These are phyloP conservation scores for Pachypanchax playfairii DNA, from an alignment of 2,113 vertebrate genomes.

Conservation along the genomic window DNA sequence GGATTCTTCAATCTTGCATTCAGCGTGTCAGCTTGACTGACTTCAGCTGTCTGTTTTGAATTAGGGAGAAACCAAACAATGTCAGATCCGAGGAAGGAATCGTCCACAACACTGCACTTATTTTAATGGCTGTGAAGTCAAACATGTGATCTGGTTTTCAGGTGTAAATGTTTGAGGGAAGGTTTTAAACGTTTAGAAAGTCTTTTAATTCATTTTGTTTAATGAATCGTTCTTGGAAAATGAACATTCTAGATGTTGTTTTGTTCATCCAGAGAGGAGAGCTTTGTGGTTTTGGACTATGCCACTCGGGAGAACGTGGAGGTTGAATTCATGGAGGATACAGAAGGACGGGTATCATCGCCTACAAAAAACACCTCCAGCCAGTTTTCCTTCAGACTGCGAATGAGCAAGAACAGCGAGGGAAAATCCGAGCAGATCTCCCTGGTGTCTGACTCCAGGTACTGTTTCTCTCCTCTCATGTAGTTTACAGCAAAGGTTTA, in stretches of 20 bases:
- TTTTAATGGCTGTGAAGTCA: slow-evolving; percentile 17
- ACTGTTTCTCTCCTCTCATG: slow-evolving; percentile 4
- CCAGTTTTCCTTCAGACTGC: slow-evolving; percentile 80
- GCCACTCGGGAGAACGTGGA: slow-evolving; percentile 85
- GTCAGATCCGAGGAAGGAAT: slow-evolving; percentile 45
- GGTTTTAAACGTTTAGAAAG: background rate
- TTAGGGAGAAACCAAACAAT: slow-evolving; percentile 68
- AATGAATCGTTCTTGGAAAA: background rate
- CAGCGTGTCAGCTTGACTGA: slow-evolving; percentile 49
- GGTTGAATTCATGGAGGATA: slow-evolving; percentile 77
- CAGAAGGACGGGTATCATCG: slow-evolving; percentile 48
- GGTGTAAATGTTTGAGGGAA: slow-evolving; percentile 8
- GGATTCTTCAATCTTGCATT: slow-evolving; percentile 64
- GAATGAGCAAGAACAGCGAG: slow-evolving; percentile 88
- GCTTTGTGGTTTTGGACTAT: slow-evolving; percentile 86
- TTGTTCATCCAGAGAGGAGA: slow-evolving; percentile 83
- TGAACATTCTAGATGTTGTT: background rate
- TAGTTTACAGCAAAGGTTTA: background rate
- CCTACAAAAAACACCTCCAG: slow-evolving; percentile 58
- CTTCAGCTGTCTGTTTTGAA: slow-evolving; percentile 59
- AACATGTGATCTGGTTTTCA: slow-evolving; percentile 9
- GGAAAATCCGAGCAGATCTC: slow-evolving; percentile 81
- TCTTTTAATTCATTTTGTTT: background rate
- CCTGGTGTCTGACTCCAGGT: slow-evolving; percentile 86
- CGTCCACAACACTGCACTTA: slow-evolving; percentile 41